Evolutionary conservation across 2,113 vertebrate genomes (phyloP), one percentile per base, ranked within the genome.

Genomic region (Anoplopoma fimbria): DNA sequence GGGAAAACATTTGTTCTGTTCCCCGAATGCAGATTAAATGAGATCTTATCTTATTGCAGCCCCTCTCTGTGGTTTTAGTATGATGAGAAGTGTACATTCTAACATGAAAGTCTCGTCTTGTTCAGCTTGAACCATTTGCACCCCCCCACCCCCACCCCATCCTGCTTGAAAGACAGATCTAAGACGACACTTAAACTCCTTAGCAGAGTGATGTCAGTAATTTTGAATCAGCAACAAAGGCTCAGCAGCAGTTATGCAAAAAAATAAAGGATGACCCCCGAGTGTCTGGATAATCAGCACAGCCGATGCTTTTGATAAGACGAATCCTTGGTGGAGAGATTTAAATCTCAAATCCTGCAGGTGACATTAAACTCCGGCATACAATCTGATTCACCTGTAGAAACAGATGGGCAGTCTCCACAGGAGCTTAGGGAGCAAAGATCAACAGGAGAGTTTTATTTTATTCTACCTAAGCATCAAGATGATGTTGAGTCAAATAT

Each of bases 261-360:
- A n/a, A n/a, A n/a, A n/a, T n/a, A n/a, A n/a, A n/a, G 12, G n/a
- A 29, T 6, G 6, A 19, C 69, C 27, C 45, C 61, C 17, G 3
- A 3, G 2, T 29, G 55, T 34, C 72, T 64, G 36, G 3, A 1
- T 81, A 61, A 40, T 36, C 72, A 53, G 38, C 62, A 51, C 53
- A 4, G 65, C 57, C 0, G 9, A 70, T 81, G 77, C 34, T 70
- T 86, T 81, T 83, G 77, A 83, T 82, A 84, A 78, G 13, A 75
- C 12, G 9, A n/a, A 7, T 63, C 63, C 69, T 63, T 55, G 13
- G 38, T 0, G 49, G 69, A 77, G 58, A n/a, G n/a, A n/a, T n/a
- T n/a, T n/a, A n/a, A 42, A 73, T 72, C 31, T 78, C 51, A 61
- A 80, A 73, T 76, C 81, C 81, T 45, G 9, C 9, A 1, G 78